A percentile compares a stretch with the other conserved stretches of the same genome.
Evolutionary conservation across 1,140 invertebrate genomes (phyloP).

Genomic region (Brachionus plicatilis): DNA sequence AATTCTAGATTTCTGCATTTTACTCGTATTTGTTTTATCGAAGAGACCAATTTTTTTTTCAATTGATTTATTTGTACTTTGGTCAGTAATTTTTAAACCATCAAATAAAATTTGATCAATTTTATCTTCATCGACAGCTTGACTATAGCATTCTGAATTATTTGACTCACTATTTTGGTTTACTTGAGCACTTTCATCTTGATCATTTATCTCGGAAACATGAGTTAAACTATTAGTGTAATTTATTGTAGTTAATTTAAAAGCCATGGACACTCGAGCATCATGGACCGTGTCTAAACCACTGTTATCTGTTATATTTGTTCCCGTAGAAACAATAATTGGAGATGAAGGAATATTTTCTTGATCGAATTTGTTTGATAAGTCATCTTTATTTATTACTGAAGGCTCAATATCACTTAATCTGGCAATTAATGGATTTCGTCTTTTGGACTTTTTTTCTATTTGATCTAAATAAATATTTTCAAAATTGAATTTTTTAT

Average conservation of each 20-base stretch:
- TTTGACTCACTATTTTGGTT: not conserved
- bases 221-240: not conserved
- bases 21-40: not conserved
- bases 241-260: not conserved
- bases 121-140: not conserved
- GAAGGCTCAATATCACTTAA: not conserved
- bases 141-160: not conserved
- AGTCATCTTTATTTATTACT: not conserved
- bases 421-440: not conserved
- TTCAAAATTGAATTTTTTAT: not conserved
- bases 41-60: not conserved
- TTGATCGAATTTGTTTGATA: not conserved
- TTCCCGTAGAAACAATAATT: not conserved
- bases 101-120: constrained; percentile 11
- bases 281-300: not conserved
- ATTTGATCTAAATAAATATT: not conserved
- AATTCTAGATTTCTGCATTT: not conserved
- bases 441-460: not conserved
- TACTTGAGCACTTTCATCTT: not conserved
- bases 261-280: not conserved
- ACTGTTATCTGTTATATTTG: not conserved
- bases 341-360: not conserved
- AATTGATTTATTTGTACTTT: not conserved
- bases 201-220: not conserved
- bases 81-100: not conserved